Conservation (phyloP, 1,140 invertebrate genomes). For the Brachionus asplanchnoidis region DNA sequence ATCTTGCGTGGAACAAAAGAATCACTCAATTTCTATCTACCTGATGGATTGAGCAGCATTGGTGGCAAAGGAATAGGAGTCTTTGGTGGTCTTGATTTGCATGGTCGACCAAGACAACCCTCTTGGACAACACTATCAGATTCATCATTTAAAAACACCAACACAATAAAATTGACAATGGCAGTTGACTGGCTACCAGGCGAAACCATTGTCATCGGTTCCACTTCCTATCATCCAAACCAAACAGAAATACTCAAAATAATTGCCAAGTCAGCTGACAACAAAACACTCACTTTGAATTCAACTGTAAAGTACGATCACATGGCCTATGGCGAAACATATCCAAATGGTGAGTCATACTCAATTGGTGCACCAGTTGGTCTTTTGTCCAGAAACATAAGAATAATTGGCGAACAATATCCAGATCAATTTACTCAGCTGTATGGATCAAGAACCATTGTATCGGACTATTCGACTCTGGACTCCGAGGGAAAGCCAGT, state of each 20-base stretch:
- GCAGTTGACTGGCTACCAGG: slow-evolving; percentile 12
- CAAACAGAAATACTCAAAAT: slow-evolving; percentile 33
- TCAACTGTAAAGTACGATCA: not conserved
- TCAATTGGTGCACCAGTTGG: slow-evolving; percentile 50
- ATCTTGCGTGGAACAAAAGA: slow-evolving; percentile 48
- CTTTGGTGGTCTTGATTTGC: slow-evolving; percentile 30
- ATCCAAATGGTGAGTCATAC: slow-evolving; percentile 39
- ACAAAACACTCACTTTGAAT: slow-evolving; percentile 13
- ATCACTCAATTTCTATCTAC: not conserved
- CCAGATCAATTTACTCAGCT: slow-evolving; percentile 46
- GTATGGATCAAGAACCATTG: slow-evolving; percentile 51
- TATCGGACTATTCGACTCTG: slow-evolving; percentile 43
- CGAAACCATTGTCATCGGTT: slow-evolving; percentile 45
- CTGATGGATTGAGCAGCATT: not conserved
- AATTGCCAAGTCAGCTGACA: not conserved
- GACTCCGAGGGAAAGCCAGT: not conserved
- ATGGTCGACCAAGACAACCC: not conserved
- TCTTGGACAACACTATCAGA: slow-evolving; percentile 6
- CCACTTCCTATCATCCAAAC: not conserved
- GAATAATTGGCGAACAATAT: slow-evolving; percentile 50
- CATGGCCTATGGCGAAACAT: not conserved
- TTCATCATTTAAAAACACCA: not conserved
- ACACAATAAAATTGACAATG: not conserved
- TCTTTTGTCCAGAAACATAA: slow-evolving; percentile 52
- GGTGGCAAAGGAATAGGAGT: slow-evolving; percentile 19